These are phyloP conservation scores for Sylvicola fuscatus DNA, from an alignment of 2,888 invertebrate genomes.

Conservation along the genomic window DNA sequence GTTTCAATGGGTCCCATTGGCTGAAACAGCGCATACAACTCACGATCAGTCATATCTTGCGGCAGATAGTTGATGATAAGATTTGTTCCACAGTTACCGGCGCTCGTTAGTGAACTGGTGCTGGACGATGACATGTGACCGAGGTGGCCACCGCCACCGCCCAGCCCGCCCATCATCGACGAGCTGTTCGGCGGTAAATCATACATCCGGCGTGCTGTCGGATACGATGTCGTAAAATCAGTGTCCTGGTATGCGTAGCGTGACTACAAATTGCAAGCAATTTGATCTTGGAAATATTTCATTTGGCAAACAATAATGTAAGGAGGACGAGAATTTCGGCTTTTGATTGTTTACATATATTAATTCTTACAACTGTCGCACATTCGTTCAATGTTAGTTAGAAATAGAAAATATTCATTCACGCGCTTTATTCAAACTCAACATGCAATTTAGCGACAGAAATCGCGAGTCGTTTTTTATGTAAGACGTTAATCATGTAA, in stretches of 20 bases:
- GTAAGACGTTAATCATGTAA: too few relatives aligned
- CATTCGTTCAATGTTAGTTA: too few relatives aligned
- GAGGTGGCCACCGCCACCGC: conserved; percentile 6
- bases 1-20: conserved; percentile 77
- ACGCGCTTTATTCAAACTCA: too few relatives aligned
- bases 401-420: too few relatives aligned
- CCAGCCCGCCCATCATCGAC: conserved; percentile 13
- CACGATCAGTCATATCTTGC: conserved; percentile 81
- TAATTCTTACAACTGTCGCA: neutral
- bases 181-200: conserved; percentile 21
- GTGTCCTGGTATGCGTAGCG: conserved; percentile 27
- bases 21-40: conserved; percentile 72
- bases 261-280: conserved; percentile 25
- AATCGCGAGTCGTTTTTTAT: too few relatives aligned
- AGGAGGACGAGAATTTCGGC: conserved; percentile 2
- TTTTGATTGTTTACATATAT: conserved; percentile 1
- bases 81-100: conserved; percentile 39
- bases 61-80: conserved; percentile 91
- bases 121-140: conserved; percentile 18
- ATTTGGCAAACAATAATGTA: neutral
- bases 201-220: conserved; percentile 23
- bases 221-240: conserved; percentile 25
- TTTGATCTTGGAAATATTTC: conserved; percentile 7
- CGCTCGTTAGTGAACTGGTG: conserved; percentile 17
- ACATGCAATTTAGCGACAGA: too few relatives aligned